phyloP scores from a whole-genome alignment of 2,888 invertebrate genomes.

The Polydesmus complanatus region DNA sequence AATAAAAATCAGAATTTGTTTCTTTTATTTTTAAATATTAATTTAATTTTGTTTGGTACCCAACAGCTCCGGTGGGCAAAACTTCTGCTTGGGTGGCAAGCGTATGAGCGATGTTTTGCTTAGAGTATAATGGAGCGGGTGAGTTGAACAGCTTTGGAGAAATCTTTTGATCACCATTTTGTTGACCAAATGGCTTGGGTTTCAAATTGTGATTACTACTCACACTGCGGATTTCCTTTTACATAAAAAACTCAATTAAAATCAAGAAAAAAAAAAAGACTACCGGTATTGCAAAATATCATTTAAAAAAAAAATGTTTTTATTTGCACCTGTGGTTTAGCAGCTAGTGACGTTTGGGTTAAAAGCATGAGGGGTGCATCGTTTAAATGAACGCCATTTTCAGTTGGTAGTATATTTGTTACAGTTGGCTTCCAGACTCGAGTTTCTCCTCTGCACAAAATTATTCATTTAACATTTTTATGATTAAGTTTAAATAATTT shows the following conservation, averaged over 20 bases:
- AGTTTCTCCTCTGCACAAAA: constrained; percentile 52
- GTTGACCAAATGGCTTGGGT: constrained; percentile 59
- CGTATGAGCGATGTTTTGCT: constrained; percentile 86
- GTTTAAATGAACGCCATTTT: constrained; percentile 12
- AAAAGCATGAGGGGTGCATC: constrained; percentile 51
- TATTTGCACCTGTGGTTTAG: constrained; percentile 41
- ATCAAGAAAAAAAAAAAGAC: neutral
- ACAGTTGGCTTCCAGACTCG: constrained; percentile 83
- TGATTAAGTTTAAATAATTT: neutral
- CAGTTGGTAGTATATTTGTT: constrained; percentile 53
- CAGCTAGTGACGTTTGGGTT: constrained; percentile 73
- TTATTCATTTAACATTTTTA: neutral
- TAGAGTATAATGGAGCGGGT: constrained; percentile 86
- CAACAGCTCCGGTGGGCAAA: constrained; percentile 76
- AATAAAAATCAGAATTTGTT: too few relatives aligned
- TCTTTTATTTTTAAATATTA: neutral
- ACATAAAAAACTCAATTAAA: neutral
- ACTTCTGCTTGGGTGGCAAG: constrained; percentile 86
- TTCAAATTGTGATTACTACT: constrained; percentile 77
- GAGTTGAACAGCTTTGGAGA: constrained; percentile 77
- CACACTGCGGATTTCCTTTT: constrained; percentile 47
- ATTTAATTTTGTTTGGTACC: constrained; percentile 42
- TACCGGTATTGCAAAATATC: neutral
- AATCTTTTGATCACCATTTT: constrained; percentile 14
- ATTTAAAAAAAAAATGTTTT: neutral